Evolutionary conservation across 2,113 vertebrate species (phyloP), one percentile per base, ranked within the genome.

Genomic region (Corydoras sp.): DNA sequence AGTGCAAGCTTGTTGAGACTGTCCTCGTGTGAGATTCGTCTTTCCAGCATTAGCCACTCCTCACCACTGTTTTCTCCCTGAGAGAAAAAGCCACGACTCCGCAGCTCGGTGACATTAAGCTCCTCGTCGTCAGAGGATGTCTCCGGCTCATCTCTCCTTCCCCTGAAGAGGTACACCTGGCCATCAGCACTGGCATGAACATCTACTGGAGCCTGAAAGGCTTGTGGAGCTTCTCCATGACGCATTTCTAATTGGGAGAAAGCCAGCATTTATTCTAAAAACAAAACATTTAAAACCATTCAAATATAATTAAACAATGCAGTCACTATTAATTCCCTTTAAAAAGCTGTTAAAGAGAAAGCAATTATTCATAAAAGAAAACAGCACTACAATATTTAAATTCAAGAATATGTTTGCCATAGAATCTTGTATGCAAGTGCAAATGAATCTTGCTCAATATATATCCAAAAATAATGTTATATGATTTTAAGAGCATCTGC

Each of bases 1-100:
- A 99, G 89, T 4, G 95, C 95, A 5, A 99, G 88, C 85, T 94
- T 97, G 88, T 91, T 95, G 54, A 99, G 92, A 56, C 64, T 98
- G 85, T 99, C 96, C 0, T 85, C 90, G 51, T 89, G 81, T 0
- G 82, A 80, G 65, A 98, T 56, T 72, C 93, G 85, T 3, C 89
- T 84, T 75, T 95, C 92, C 73, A 98, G 81, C 2, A 97, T 83
- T 68, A 92, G 80, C 68, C 91, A 13, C 0, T 87, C 87, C 5
- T 83, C 83, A 0, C 66, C 74, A 63, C 80, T 77, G 73, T 30
- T 84, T 13, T 65, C 0, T 8, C 81, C 82, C 68, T 18, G 88
- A 50, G 75, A 83, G 24, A 58, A 61, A 3, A 63, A 51, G 50
- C 91, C 90, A 54, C 72, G 80, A 71, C 85, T 81, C 31, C 87